phyloP scores from a whole-genome alignment of 2,888 invertebrate species.

The Andrena minutula region DNA sequence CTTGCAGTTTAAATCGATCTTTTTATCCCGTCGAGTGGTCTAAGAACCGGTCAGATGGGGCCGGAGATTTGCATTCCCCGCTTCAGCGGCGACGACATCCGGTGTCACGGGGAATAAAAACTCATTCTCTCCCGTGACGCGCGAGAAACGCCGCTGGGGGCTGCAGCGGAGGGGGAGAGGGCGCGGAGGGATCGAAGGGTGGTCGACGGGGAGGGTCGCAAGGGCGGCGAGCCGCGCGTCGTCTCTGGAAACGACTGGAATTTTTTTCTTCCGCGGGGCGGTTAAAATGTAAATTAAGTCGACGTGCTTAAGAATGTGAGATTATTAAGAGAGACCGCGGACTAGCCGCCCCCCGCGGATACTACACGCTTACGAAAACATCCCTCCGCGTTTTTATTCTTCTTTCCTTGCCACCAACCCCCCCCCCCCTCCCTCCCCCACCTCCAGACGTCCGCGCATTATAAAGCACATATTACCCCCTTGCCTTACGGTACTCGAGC shows the following conservation, averaged over 20 bases:
- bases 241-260: conserved; percentile 67
- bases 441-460: conserved; percentile 53
- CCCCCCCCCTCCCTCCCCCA: too few species aligned
- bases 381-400: conserved; percentile 62
- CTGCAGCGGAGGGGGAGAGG: neutral
- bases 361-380: conserved; percentile 69
- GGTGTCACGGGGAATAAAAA: conserved; percentile 71
- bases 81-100: conserved; percentile 51
- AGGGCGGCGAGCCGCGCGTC: conserved; percentile 17
- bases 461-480: conserved; percentile 68
- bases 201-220: conserved; percentile 27
- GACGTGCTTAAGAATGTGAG: conserved; percentile 78
- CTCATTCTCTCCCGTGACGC: conserved; percentile 61
- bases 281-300: conserved; percentile 81
- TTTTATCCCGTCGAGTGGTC: conserved; percentile 51
- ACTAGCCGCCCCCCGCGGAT: conserved; percentile 59
- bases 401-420: conserved; percentile 20
- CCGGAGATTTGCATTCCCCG: conserved; percentile 63
- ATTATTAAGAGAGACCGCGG: conserved; percentile 74
- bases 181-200: conserved; percentile 14
- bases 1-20: conserved; percentile 40
- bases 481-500: conserved; percentile 45
- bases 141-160: conserved; percentile 35
- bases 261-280: conserved; percentile 63
- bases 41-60: conserved; percentile 56